phyloP scores from a whole-genome alignment of 2,797 vertebrate species.

The Tragopan temminckii region DNA sequence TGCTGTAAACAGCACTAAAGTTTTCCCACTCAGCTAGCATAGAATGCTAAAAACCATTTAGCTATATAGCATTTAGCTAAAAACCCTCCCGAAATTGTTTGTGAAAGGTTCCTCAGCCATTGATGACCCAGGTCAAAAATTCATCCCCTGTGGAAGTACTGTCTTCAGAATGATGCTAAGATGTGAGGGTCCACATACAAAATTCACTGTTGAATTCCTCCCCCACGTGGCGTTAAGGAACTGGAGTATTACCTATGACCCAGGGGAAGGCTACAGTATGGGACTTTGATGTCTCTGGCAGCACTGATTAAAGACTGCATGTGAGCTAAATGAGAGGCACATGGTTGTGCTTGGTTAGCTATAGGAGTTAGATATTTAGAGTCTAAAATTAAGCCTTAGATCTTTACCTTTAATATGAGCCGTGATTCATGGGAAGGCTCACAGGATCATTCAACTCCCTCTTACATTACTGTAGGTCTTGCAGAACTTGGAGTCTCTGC shows the following conservation, averaged over 20 bases:
- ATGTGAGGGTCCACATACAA: neutral
- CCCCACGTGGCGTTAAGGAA: neutral
- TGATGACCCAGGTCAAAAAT: neutral
- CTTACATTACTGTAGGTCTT: neutral
- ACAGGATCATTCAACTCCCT: neutral
- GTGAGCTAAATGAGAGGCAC: neutral
- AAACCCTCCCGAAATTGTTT: neutral
- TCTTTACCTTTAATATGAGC: neutral
- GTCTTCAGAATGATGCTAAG: neutral
- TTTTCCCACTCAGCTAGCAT: neutral
- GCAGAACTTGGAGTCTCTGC: neutral
- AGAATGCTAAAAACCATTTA: neutral
- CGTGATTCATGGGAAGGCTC: neutral
- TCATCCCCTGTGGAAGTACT: neutral
- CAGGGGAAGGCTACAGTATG: neutral
- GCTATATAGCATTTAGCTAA: neutral
- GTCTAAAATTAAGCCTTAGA: neutral
- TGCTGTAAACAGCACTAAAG: neutral
- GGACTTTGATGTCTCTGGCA: constrained; percentile 11
- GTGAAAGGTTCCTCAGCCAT: neutral
- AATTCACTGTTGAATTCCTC: neutral
- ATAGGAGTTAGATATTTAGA: neutral
- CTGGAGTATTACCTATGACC: neutral
- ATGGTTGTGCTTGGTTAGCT: neutral
- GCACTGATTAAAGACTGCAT: constrained; percentile 26